A percentile compares a stretch with the other conserved stretches of the same genome.
Evolutionary conservation across 2,797 vertebrate genomes (phyloP).

Genomic region (Arremon brunneinucha): DNA sequence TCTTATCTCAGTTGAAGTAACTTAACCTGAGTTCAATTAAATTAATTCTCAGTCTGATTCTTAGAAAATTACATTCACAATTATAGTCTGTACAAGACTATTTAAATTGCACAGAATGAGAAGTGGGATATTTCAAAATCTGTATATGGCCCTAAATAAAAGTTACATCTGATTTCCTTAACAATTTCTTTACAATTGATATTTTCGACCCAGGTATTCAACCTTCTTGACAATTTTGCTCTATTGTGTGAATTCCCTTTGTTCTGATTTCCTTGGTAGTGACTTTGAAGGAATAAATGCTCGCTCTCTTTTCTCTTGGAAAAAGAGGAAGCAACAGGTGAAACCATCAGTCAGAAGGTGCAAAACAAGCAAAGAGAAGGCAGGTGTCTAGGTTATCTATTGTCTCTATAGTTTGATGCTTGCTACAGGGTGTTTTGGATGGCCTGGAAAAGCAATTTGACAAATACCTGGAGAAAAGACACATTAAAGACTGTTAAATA

Average conservation of each 20-base stretch:
- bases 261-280: not conserved
- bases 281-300: not conserved
- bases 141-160: not conserved
- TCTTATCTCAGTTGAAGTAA: not conserved
- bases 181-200: not conserved
- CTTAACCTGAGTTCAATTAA: conserved; percentile 23
- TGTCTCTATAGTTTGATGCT: not conserved
- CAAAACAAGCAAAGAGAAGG: not conserved
- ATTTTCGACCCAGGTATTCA: not conserved
- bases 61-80: not conserved
- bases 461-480: not conserved
- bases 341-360: not conserved
- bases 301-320: not conserved
- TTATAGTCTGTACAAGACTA: not conserved
- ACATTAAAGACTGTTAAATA: not conserved
- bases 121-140: not conserved
- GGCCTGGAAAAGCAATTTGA: not conserved
- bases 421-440: not conserved
- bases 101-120: not conserved
- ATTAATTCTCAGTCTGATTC: not conserved
- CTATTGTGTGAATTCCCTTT: not conserved
- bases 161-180: not conserved
- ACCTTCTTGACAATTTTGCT: not conserved
- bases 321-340: not conserved
- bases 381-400: not conserved